Percentiles rank a stretch among this genome's conserved stretches.
phyloP scores from a whole-genome alignment of 2,113 vertebrate species.

The Spheniscus mendiculus region DNA sequence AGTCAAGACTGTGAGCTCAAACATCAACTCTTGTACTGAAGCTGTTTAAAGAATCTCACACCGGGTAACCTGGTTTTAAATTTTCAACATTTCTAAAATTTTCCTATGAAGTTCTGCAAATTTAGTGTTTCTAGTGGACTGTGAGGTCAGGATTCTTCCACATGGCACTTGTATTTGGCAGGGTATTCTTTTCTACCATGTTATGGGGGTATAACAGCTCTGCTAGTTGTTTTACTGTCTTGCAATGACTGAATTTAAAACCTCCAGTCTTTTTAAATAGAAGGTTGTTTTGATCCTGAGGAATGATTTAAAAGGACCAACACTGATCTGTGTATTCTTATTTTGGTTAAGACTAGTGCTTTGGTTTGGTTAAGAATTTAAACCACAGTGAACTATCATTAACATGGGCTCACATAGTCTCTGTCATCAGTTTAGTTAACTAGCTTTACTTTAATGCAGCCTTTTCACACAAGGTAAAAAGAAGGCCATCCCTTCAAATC shows the following conservation, averaged over 20 bases:
- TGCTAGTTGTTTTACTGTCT: neutral
- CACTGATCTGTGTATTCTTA: neutral
- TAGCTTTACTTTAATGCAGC: neutral
- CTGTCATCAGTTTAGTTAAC: neutral
- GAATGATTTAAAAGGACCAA: neutral
- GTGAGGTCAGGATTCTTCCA: neutral
- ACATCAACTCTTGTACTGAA: neutral
- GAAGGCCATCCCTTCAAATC: neutral
- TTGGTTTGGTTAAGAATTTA: neutral
- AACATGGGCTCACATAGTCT: neutral
- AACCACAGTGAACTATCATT: neutral
- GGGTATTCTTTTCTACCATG: neutral
- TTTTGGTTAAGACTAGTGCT: neutral
- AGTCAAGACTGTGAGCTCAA: neutral
- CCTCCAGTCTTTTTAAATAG: neutral
- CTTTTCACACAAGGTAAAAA: neutral
- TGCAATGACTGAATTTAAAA: neutral
- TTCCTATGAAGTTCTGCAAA: neutral
- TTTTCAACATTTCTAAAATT: neutral
- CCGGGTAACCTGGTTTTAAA: neutral
- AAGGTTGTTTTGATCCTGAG: neutral
- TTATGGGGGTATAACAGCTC: neutral
- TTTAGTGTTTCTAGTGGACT: neutral
- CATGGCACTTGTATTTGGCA: neutral
- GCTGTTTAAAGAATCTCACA: neutral